Evolutionary conservation across 2,888 invertebrate genomes (phyloP), one percentile per base, ranked within the genome.

Genomic region (Ernsta delagoae): DNA sequence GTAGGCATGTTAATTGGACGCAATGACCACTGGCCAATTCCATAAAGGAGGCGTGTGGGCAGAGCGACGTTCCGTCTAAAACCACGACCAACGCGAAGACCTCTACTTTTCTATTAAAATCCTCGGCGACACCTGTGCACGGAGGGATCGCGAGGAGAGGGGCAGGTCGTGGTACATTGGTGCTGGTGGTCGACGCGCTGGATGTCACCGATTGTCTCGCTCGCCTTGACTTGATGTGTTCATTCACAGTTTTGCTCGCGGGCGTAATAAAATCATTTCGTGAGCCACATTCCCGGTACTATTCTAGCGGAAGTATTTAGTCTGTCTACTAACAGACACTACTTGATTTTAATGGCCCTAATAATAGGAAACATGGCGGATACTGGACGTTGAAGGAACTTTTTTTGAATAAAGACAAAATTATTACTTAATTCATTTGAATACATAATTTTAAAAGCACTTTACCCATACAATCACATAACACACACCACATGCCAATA

Each of bases 1-100:
- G 91, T 90, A 90, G 91, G 89, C 91, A 91, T 85, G 90, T 84
- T 92, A 91, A 92, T 92, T 92, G 91, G 85, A 78, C 87, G 80
- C 86, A 87, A 87, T 89, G 90, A 87, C 87, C 90, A 88, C 85
- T 84, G 85, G 79, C 82, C 85, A 83, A 77, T 85, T 83, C 92
- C 88, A 91, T 90, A 90, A 87, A 83, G 82, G 90, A 86, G 77
- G 75, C 79, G 88, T 88, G 92, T 92, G 89, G 92, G 92, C 79
- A 72, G 86, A 77, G 83, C 86, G 88, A 87, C 90, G 88, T 83
- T 82, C 79, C 86, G 89, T 90, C 90, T 90, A 79, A 79, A 81
- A 75, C 78, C 74, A 71, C 81, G 75, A 78, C 86, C 87, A 83
- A 73, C 45, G 39, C 24, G n/a, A 39, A 75, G 85, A 83, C 70